phyloP scores from a whole-genome alignment of 2,113 vertebrate genomes.

The Chlamydotis undulata region DNA sequence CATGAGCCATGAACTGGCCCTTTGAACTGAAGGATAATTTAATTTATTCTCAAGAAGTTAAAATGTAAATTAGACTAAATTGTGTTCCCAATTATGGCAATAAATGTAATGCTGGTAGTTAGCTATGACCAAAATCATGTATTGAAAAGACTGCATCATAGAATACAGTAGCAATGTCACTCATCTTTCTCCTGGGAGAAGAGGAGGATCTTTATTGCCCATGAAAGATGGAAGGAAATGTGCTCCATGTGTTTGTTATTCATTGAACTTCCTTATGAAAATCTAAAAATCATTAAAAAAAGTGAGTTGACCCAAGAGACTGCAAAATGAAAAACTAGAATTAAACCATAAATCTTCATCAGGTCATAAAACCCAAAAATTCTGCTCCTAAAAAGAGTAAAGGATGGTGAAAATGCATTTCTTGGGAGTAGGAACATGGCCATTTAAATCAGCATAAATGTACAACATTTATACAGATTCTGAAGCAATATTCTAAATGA shows the following conservation, averaged over 20 bases:
- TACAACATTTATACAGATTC: neutral
- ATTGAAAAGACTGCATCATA: neutral
- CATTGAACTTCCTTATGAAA: neutral
- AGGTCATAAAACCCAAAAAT: neutral
- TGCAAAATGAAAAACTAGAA: neutral
- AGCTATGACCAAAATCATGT: neutral
- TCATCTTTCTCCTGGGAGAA: neutral
- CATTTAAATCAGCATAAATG: neutral
- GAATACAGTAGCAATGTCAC: neutral
- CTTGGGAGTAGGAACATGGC: neutral
- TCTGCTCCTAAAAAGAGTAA: neutral
- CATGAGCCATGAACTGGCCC: neutral
- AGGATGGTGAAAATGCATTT: neutral
- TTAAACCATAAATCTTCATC: neutral
- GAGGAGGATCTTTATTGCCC: neutral
- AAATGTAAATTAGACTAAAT: neutral
- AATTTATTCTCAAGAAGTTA: neutral
- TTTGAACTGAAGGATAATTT: neutral
- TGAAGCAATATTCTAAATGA: neutral
- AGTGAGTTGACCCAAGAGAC: neutral
- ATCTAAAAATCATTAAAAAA: neutral
- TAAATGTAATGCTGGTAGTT: neutral
- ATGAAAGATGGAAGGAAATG: neutral
- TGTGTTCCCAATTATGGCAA: neutral
- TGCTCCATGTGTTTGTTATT: neutral